Base-by-base conservation (phyloP, 2,113 vertebrate species). In the Laterallus jamaicensis region DNA sequence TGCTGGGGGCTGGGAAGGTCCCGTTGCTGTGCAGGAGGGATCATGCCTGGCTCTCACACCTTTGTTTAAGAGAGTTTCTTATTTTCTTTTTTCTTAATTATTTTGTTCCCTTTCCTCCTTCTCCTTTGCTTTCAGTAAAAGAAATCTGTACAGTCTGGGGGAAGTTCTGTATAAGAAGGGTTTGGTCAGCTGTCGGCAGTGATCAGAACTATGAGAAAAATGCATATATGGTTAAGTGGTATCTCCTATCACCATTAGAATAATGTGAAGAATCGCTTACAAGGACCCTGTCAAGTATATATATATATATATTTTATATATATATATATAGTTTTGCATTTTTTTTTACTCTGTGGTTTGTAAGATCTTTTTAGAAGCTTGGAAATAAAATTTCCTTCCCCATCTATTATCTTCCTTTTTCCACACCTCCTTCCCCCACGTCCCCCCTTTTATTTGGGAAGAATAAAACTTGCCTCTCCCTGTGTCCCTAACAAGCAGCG, bases 361-460 rank as follows among this genome's bases (percentile, higher is more conserved):
- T 97, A 96, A 93, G 75, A 91, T 91, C 54, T 39, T 94, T 94
- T 91, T 94, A 96, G 92, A 96, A 89, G 50, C 88, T 93, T 95
- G 92, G 90, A 95, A 97, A 97, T 97, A 97, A 97, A 97, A 94
- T 90, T 95, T 95, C 93, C 81, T 96, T 95, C 55, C 63, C 85
- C 52, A 95, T 25, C 70, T 91, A 15, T 77, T 90, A 93, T 70
- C 35, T 87, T 89, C 39, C 39, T 22, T 56, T 75, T 63, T 35
- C 44, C 44, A 47, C 44, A 47, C 17, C 17, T 44, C 44, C 44
- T 77, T 56, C 47, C 47, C 47, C 47, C 44, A 47, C 21, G 20
- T 32, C 40, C 26, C 13, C 22, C 5, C 59, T 82, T 85, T 31
- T 59, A n/a, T 52, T 35, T 79, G 54, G 10, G 47, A 55, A 81